Conservation (phyloP, 1,140 invertebrate genomes). For the Fopius arisanus region DNA sequence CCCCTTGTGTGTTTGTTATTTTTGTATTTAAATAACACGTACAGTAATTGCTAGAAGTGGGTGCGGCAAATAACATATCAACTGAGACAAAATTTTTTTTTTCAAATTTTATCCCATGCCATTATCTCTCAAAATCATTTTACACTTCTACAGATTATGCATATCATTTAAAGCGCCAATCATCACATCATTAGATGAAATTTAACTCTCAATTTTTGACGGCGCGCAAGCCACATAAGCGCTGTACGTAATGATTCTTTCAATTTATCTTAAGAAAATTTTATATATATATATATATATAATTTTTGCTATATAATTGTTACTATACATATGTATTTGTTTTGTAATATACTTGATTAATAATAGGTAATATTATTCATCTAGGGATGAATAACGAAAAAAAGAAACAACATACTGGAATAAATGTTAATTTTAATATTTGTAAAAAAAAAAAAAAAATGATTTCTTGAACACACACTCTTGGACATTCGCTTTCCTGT, state of each 20-base stretch:
- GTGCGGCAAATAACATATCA: slow-evolving; percentile 32
- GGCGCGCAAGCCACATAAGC: slow-evolving; percentile 29
- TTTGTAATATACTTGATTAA: slow-evolving; percentile 49
- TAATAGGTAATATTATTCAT: background rate
- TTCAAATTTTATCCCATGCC: too few relatives aligned
- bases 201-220: background rate
- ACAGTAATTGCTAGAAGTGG: background rate
- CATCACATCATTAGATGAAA: background rate
- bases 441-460: background rate
- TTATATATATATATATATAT: slow-evolving; percentile 50
- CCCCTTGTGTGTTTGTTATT: slow-evolving; percentile 41
- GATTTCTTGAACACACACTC: too few relatives aligned
- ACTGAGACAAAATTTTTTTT: too few relatives aligned
- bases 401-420: background rate
- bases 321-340: slow-evolving; percentile 59
- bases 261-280: slow-evolving; percentile 48
- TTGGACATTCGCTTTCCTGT: too few relatives aligned
- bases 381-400: background rate
- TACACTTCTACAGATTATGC: background rate
- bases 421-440: slow-evolving; percentile 10
- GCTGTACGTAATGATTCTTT: slow-evolving; percentile 46
- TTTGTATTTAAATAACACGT: slow-evolving; percentile 48
- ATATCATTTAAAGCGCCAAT: background rate
- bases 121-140: too few relatives aligned
- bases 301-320: slow-evolving; percentile 44